Evolutionary conservation across 2,797 vertebrate species (phyloP).

Genomic region (Ibycter americanus): DNA sequence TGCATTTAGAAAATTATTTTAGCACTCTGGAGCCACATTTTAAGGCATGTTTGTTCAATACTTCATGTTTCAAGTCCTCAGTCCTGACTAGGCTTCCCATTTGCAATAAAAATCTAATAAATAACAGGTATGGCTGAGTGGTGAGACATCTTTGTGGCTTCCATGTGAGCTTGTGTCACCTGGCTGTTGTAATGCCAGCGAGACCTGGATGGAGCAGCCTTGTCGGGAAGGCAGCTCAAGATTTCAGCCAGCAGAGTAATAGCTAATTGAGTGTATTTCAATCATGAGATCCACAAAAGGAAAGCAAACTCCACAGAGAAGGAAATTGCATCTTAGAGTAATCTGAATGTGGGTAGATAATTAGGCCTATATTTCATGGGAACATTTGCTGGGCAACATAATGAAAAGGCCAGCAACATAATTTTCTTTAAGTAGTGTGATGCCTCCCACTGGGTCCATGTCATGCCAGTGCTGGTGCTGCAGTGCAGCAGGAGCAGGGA

Average conservation of each 20-base stretch:
- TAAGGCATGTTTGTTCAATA: neutral
- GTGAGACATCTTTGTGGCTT: neutral
- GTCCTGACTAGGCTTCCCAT: neutral
- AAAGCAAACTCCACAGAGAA: conserved; percentile 48
- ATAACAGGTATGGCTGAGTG: neutral
- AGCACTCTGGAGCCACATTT: neutral
- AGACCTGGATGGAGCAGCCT: neutral
- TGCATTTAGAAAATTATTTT: neutral
- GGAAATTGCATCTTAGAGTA: conserved; percentile 53
- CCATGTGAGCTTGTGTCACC: neutral
- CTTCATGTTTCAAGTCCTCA: fast-evolving
- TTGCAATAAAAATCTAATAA: neutral
- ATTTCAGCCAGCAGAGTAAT: conserved; percentile 29
- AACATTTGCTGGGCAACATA: conserved; percentile 64
- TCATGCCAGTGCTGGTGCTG: neutral
- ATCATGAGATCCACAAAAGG: conserved; percentile 35
- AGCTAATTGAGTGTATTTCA: conserved; percentile 66
- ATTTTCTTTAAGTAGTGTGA: conserved; percentile 40
- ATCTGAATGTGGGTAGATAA: conserved; percentile 59
- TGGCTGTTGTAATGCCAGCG: neutral
- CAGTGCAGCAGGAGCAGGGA: neutral
- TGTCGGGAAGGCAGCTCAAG: neutral
- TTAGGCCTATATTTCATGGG: conserved; percentile 66
- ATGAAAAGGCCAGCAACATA: conserved; percentile 64
- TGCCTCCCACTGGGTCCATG: conserved; percentile 2